phyloP scores from a whole-genome alignment of 1,140 invertebrate genomes.

The Bombus breviceps region DNA sequence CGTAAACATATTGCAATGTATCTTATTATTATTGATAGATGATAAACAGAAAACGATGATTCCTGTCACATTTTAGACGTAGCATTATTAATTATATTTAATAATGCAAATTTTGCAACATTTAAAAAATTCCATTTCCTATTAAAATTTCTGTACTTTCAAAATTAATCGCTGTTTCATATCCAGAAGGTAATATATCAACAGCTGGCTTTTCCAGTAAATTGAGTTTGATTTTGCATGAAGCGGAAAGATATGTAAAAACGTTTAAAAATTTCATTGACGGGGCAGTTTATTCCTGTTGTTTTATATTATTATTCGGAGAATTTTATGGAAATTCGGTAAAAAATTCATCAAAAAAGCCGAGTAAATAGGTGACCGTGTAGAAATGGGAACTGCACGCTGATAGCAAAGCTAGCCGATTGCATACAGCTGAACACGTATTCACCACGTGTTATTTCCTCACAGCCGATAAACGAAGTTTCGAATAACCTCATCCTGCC shows the following conservation, averaged over 20 bases:
- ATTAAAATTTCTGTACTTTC: not conserved
- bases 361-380: not conserved
- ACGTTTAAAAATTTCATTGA: not conserved
- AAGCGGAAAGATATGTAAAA: not conserved
- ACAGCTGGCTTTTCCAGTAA: no score
- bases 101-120: no score
- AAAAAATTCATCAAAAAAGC: not conserved
- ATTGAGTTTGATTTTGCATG: no score
- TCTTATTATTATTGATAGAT: no score
- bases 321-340: not conserved
- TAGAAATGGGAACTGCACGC: not conserved
- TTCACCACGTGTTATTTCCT: constrained; percentile 50
- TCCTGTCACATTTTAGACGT: no score
- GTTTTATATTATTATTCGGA: not conserved
- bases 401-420: not conserved
- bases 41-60: no score
- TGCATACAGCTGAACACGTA: constrained; percentile 3
- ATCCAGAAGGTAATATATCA: not conserved
- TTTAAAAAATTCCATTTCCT: no score
- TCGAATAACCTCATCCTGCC: constrained; percentile 35
- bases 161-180: not conserved
- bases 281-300: not conserved
- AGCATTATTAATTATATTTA: no score
- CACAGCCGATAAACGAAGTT: constrained; percentile 54
- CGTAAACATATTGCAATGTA: no score